These are phyloP conservation scores for Subanguina moxae DNA, from an alignment of 1,140 invertebrate species.

Conservation along the genomic window DNA sequence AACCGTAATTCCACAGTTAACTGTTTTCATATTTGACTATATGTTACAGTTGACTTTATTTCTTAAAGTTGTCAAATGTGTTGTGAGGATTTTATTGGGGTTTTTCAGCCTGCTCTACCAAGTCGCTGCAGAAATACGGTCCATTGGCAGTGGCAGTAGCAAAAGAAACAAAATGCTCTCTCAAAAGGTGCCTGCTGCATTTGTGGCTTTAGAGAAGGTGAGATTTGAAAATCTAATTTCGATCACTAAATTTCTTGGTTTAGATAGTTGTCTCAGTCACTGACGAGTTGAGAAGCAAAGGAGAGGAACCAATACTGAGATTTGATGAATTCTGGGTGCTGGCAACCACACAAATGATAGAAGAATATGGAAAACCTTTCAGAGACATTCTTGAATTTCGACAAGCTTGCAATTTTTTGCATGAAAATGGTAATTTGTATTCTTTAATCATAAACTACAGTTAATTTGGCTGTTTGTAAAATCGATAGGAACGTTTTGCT, in stretches of 20 bases:
- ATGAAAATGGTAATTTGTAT: constrained; percentile 83
- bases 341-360: constrained; percentile 63
- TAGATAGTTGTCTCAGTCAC: constrained; percentile 59
- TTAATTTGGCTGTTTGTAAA: no score
- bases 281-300: constrained; percentile 59
- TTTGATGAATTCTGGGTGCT: constrained; percentile 74
- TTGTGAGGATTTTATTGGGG: no score
- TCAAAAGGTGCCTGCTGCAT: constrained; percentile 90
- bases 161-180: constrained; percentile 84
- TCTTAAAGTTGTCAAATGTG: no score
- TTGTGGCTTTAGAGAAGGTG: constrained; percentile 83
- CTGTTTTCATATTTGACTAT: no score
- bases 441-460: no score
- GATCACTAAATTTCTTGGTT: background rate
- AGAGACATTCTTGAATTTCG: constrained; percentile 83
- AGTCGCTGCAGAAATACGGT: constrained; percentile 80
- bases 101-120: constrained; percentile 15
- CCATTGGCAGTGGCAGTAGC: constrained; percentile 65
- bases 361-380: constrained; percentile 67
- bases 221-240: constrained; percentile 11
- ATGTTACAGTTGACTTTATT: no score
- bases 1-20: no score
- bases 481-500: no score
- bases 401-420: constrained; percentile 89
- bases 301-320: constrained; percentile 79